A percentile compares a stretch with the other conserved stretches of the same genome.
Evolutionary conservation across 2,888 invertebrate species (phyloP).

Genomic region (Colletes collaris): DNA sequence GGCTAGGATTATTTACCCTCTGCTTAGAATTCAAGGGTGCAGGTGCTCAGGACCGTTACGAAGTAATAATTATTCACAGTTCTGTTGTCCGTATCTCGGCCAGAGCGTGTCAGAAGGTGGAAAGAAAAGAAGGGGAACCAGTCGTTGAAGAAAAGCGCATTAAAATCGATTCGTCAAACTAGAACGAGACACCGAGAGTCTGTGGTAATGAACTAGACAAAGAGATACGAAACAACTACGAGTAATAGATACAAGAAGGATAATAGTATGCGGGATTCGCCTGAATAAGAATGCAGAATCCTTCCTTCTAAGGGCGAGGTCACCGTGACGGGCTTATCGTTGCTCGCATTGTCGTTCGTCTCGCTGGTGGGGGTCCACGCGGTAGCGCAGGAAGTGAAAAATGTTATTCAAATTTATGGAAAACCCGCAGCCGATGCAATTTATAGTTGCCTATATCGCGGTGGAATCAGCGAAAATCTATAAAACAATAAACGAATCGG

Average conservation of each 20-base stretch:
- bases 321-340: slow-evolving; percentile 46
- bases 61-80: too few species aligned
- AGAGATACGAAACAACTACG: not conserved
- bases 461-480: slow-evolving; percentile 70
- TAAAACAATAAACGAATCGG: slow-evolving; percentile 70
- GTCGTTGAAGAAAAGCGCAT: not conserved
- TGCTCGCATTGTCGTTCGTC: slow-evolving; percentile 26
- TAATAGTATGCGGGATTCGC: slow-evolving; percentile 60
- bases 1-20: too few species aligned
- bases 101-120: not conserved
- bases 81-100: too few species aligned
- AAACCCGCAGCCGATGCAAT: slow-evolving; percentile 68
- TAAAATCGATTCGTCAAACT: not conserved
- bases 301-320: slow-evolving; percentile 70
- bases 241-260: slow-evolving; percentile 22
- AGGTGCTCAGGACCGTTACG: too few species aligned
- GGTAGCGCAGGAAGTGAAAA: slow-evolving; percentile 69
- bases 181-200: not conserved
- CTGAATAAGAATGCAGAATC: slow-evolving; percentile 60
- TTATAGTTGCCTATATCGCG: slow-evolving; percentile 72
- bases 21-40: too few species aligned
- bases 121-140: not conserved
- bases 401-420: slow-evolving; percentile 76
- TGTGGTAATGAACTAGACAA: too few species aligned
- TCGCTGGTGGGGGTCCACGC: slow-evolving; percentile 33